Percentiles rank a stretch among this genome's conserved stretches.
Conservation (phyloP, 2,888 invertebrate species). For the Caenorhabditis sulstoni region DNA sequence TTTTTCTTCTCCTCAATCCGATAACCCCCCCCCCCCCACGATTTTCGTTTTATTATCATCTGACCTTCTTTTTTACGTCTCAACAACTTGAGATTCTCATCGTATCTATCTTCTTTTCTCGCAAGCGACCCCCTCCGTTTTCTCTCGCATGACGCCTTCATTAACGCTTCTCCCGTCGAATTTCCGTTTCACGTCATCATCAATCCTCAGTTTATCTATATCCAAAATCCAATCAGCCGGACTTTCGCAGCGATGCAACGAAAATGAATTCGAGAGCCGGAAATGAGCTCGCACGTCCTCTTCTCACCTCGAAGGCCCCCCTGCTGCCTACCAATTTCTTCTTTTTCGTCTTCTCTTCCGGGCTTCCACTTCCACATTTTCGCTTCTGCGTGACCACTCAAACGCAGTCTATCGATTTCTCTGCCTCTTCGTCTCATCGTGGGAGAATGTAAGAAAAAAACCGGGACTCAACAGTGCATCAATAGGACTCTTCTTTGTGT, state of each 20-base stretch:
- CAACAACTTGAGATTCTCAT: no score
- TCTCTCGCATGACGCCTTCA: no score
- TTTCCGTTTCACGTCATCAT: no score
- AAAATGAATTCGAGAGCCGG: slow-evolving; percentile 8
- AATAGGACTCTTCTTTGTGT: neutral
- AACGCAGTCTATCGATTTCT: slow-evolving; percentile 54
- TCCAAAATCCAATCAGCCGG: no score
- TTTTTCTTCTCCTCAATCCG: neutral
- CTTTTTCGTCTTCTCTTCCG: slow-evolving; percentile 12
- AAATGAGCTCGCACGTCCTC: slow-evolving; percentile 19
- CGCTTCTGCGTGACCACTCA: slow-evolving; percentile 34
- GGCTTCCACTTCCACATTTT: slow-evolving; percentile 29
- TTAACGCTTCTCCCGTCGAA: no score
- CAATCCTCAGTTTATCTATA: no score
- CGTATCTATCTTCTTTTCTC: no score
- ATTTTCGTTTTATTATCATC: no score
- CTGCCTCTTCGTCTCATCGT: slow-evolving; percentile 19
- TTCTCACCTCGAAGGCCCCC: no score
- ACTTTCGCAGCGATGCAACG: neutral
- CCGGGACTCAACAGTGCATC: slow-evolving; percentile 2
- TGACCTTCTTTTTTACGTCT: no score
- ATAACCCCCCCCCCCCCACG: no score
- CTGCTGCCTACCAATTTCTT: neutral
- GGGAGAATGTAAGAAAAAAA: slow-evolving; percentile 16
- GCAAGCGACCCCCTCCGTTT: no score